These are phyloP conservation scores for Heliconius himera DNA, from an alignment of 1,140 invertebrate species.

Conservation along the genomic window DNA sequence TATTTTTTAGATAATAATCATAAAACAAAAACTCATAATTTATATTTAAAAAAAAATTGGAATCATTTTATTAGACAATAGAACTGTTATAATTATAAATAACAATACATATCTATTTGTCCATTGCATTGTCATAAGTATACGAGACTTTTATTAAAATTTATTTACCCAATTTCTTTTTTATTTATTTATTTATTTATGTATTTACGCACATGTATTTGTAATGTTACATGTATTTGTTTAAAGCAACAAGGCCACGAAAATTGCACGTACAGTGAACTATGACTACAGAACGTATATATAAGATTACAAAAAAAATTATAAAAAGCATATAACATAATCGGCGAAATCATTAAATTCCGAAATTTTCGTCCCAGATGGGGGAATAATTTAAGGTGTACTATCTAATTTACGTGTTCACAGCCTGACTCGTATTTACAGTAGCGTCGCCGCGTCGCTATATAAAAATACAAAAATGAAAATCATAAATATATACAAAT, in stretches of 20 bases:
- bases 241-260: conserved; percentile 10
- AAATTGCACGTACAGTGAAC: conserved; percentile 12
- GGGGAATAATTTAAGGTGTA: conserved; percentile 26
- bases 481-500: neutral
- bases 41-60: neutral
- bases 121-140: neutral
- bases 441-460: neutral
- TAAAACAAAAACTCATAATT: neutral
- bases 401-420: conserved; percentile 31
- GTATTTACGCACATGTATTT: neutral
- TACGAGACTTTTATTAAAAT: neutral
- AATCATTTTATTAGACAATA: neutral
- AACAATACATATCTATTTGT: neutral
- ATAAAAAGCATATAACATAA: conserved; percentile 3
- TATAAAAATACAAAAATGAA: neutral
- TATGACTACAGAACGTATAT: neutral
- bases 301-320: neutral
- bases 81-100: neutral
- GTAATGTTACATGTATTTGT: neutral
- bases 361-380: neutral
- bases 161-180: neutral
- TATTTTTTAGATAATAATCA: too few species aligned
- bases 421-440: conserved; percentile 33
- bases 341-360: neutral
- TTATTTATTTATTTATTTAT: neutral